Evolutionary conservation across 1,140 invertebrate genomes (phyloP), one percentile per base, ranked within the genome.

Genomic region (Phthorimaea operculella): DNA sequence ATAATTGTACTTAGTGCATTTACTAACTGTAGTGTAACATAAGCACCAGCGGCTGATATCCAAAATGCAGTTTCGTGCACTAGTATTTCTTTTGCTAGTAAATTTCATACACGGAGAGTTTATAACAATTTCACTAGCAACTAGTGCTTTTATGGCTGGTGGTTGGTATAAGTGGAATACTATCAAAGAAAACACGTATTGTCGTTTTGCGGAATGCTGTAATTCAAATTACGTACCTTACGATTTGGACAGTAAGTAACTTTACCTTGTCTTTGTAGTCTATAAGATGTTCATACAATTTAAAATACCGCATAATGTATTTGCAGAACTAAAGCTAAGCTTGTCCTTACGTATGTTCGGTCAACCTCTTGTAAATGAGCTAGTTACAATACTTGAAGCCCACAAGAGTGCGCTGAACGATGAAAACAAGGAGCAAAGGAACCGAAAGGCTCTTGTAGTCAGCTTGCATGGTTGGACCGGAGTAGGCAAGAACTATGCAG

Each of bases 401-500:
- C 90, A 92, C 34, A 77, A 93, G 36, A 63, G 66, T 34, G 86
- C 86, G 1, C 88, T 92, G 66, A 73, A 87, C 49, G 65, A 76
- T 57, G 52, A 71, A 16, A 63, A 67, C 16, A 65, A 79, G 33
- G 68, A 76, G 42, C 21, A 28, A 28, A 1, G 16, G 45, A 88
- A 90, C 8, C 77, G 79, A 39, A 94, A 94, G 79, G 90, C 93
- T 53, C 74, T 94, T 28, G 89, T 89, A 0, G 86, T 94, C 68
- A 92, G 92, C 76, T 90, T 94, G 68, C 93, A 96, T 87, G 94
- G 94, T 1, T 90, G 90, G 76, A 90, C 93, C 12, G 94, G 94
- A 28, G 91, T 90, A 51, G 96, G 96, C 0, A 98, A 98, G 76
- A 97, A 94, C 78, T 96, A 91, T 89, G 92, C 96, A 9, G 85